Conservation (phyloP, 1,140 invertebrate species). For the Ceratosolen fusciceps region DNA sequence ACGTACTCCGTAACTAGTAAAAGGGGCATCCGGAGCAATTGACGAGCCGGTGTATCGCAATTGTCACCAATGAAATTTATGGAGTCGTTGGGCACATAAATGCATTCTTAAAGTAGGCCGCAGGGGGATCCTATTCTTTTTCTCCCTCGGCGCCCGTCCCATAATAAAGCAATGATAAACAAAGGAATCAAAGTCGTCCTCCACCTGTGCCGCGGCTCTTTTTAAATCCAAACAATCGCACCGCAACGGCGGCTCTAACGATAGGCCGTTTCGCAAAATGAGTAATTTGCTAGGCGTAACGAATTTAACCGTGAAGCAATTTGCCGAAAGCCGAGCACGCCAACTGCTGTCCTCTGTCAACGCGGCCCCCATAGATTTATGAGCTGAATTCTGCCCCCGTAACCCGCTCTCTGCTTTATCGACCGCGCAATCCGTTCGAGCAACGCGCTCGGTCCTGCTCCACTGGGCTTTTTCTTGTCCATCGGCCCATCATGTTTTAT, state of each 20-base stretch:
- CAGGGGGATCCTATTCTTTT: background rate
- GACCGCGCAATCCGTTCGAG: background rate
- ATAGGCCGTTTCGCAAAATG: slow-evolving; percentile 41
- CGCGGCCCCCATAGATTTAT: slow-evolving; percentile 55
- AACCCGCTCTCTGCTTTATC: background rate
- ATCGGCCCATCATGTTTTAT: too few species aligned
- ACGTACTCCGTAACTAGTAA: too few species aligned
- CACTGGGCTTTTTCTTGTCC: too few species aligned
- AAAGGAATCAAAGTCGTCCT: background rate
- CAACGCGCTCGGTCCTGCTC: background rate
- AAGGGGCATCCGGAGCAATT: background rate
- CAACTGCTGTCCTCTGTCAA: slow-evolving; percentile 50
- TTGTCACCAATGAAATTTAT: slow-evolving; percentile 29
- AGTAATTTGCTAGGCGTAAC: slow-evolving; percentile 49
- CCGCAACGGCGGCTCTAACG: background rate
- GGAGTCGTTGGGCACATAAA: background rate
- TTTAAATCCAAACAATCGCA: slow-evolving; percentile 28
- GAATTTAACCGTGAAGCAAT: slow-evolving; percentile 48
- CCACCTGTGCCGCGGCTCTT: background rate
- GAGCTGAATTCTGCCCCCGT: slow-evolving; percentile 43
- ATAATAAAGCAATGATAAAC: slow-evolving; percentile 38
- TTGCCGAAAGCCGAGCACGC: slow-evolving; percentile 34
- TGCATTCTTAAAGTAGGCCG: background rate
- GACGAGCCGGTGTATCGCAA: background rate
- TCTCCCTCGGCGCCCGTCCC: background rate